Percentiles rank a stretch among this genome's conserved stretches.
phyloP scores from a whole-genome alignment of 1,140 invertebrate genomes.

The Arion vulgaris region DNA sequence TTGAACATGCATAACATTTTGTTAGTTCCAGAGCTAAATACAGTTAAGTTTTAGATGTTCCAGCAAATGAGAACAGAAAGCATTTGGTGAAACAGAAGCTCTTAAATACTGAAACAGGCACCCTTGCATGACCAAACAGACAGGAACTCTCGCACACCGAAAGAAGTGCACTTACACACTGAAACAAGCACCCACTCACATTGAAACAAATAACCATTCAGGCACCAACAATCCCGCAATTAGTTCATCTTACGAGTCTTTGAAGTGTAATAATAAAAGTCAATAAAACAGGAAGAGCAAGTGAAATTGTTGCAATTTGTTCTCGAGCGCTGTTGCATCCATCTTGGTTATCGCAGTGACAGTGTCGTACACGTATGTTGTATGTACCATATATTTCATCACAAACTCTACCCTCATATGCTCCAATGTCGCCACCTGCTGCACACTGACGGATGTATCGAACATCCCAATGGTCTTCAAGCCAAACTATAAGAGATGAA shows the following conservation, averaged over 20 bases:
- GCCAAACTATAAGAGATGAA: slow-evolving; percentile 63
- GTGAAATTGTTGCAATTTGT: neutral
- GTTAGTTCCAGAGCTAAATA: no score
- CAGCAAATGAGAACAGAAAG: no score
- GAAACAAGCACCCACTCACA: neutral
- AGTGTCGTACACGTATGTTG: slow-evolving; percentile 68
- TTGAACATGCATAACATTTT: no score
- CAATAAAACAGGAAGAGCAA: slow-evolving; percentile 29
- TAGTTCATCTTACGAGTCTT: slow-evolving; percentile 15
- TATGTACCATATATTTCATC: slow-evolving; percentile 68
- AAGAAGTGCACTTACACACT: neutral
- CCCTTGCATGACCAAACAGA: no score
- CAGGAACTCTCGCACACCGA: no score
- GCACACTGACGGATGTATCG: slow-evolving; percentile 72
- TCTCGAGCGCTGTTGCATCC: slow-evolving; percentile 66
- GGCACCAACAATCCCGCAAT: no score
- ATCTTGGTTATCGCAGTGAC: slow-evolving; percentile 72
- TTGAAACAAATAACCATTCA: neutral
- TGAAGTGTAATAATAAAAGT: neutral
- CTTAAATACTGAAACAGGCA: no score
- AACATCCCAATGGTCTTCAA: slow-evolving; percentile 68
- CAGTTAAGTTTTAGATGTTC: no score
- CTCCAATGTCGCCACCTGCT: slow-evolving; percentile 63
- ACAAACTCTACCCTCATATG: slow-evolving; percentile 68
- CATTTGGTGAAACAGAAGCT: no score